Evolutionary conservation across 2,888 invertebrate genomes (phyloP), one percentile per base, ranked within the genome.

Genomic region (Drosophila pegasa): DNA sequence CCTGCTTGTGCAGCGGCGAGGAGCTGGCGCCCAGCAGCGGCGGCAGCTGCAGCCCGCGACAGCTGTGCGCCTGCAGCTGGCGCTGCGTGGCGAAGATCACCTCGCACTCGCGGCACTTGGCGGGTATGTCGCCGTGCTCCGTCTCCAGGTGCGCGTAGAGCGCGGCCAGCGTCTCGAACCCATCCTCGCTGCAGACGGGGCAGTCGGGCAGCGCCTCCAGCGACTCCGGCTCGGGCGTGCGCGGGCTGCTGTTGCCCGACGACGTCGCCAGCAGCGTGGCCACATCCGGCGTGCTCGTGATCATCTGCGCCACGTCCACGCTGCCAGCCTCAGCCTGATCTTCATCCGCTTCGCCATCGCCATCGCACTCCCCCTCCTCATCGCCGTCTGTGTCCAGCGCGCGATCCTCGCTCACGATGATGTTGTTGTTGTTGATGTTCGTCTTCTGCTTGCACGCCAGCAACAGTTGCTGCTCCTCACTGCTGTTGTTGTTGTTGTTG

Each of bases 101-200:
- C 62, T 95, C 94, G 91, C 97, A 97, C 56, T 94, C 93, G 1
- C 94, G 94, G 90, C 97, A 97, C 86, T 95, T 95, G 57, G 95
- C 93, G 2, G 94, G 93, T 82, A 94, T 94, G 60, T 95, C 94
- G 0, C 95, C 94, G 90, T 96, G 96, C 64, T 93, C 93, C 40
- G 93, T 93, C 83, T 95, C 95, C 81, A 96, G 91, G 87, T 96
- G 96, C 2, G 93, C 93, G 72, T 95, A 94, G 29, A 96, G 90
- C 0, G 93, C 93, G 10, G 93, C 92, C 75, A 93, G 92, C 12
- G 94, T 94, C 1, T 93, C 92, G 80, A 95, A 96, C 63, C 95
- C 94, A 51, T 93, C 93, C 35, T 94, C 92, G 27, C 93, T 93
- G 87, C 96, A 96, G 0, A 94, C 94, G 0, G 94, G 94, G 80